Percentiles rank a stretch among this genome's conserved stretches.
Conservation (phyloP, 2,888 invertebrate species). For the Monochamus alternatus region DNA sequence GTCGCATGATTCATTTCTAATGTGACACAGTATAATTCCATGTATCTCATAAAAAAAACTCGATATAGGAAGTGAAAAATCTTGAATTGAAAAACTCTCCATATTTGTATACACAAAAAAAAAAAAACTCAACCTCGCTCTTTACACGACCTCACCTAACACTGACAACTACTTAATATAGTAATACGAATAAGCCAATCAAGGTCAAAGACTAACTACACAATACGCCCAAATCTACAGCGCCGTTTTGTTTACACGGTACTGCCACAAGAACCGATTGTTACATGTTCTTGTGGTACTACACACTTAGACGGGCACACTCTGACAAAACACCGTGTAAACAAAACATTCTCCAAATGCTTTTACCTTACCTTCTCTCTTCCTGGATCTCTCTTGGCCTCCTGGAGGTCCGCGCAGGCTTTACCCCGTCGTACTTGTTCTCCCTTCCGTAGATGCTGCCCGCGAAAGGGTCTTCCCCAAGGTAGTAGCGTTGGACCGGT, state of each 20-base stretch:
- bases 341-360: background rate
- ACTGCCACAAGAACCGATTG: background rate
- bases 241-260: conserved; percentile 33
- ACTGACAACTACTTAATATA: conserved; percentile 41
- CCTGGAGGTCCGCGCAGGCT: conserved; percentile 69
- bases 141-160: conserved; percentile 43
- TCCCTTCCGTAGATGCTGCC: conserved; percentile 88
- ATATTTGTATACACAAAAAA: conserved; percentile 27
- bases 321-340: background rate
- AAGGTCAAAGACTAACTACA: conserved; percentile 37
- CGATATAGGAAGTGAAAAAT: conserved; percentile 12
- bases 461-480: conserved; percentile 90
- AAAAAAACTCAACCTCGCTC: conserved; percentile 26
- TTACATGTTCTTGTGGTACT: too few species aligned
- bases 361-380: conserved; percentile 72
- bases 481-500: conserved; percentile 76
- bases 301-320: background rate
- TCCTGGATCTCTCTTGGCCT: conserved; percentile 67
- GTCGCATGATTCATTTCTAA: background rate
- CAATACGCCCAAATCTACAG: conserved; percentile 27
- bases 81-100: conserved; percentile 14
- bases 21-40: background rate
- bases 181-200: conserved; percentile 36
- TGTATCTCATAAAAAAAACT: background rate
- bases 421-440: conserved; percentile 84